Evolutionary conservation across 2,888 invertebrate genomes (phyloP).

Genomic region (Stenodera caucasica): DNA sequence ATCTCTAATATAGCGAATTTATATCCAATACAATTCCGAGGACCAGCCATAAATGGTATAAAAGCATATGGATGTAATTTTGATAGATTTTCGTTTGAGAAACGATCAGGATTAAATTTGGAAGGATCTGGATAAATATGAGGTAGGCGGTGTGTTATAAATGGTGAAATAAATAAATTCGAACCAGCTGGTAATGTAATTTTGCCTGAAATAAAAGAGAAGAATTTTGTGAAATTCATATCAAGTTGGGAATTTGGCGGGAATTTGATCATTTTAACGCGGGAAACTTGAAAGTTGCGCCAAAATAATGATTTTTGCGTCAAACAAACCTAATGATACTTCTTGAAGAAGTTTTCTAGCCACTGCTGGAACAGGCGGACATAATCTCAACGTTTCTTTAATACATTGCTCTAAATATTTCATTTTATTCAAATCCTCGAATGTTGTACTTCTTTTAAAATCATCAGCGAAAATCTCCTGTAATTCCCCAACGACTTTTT

Average conservation of each 20-base stretch:
- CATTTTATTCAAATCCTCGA: conserved; percentile 37
- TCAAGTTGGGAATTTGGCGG: no score
- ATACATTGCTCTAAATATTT: conserved; percentile 43
- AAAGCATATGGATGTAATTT: conserved; percentile 62
- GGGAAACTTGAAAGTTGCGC: no score
- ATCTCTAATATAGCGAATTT: conserved; percentile 65
- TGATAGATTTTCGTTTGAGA: conserved; percentile 57
- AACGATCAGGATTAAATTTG: conserved; percentile 62
- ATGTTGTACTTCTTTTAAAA: conserved; percentile 50
- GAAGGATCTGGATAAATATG: conserved; percentile 62
- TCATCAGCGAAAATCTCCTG: conserved; percentile 55
- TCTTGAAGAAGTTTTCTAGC: conserved; percentile 32
- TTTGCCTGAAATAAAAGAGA: conserved; percentile 53
- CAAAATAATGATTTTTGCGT: background rate
- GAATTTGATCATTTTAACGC: no score
- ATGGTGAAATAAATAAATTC: conserved; percentile 61
- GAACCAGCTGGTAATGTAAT: conserved; percentile 60
- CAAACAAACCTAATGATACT: conserved; percentile 32
- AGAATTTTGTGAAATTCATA: no score
- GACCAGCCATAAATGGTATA: conserved; percentile 64
- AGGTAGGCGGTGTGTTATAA: conserved; percentile 60
- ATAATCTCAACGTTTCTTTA: conserved; percentile 42
- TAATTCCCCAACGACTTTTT: conserved; percentile 59
- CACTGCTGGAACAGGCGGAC: conserved; percentile 37
- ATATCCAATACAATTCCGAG: conserved; percentile 62